Evolutionary conservation across 2,113 vertebrate genomes (phyloP).

Genomic region (Crocuta crocuta): DNA sequence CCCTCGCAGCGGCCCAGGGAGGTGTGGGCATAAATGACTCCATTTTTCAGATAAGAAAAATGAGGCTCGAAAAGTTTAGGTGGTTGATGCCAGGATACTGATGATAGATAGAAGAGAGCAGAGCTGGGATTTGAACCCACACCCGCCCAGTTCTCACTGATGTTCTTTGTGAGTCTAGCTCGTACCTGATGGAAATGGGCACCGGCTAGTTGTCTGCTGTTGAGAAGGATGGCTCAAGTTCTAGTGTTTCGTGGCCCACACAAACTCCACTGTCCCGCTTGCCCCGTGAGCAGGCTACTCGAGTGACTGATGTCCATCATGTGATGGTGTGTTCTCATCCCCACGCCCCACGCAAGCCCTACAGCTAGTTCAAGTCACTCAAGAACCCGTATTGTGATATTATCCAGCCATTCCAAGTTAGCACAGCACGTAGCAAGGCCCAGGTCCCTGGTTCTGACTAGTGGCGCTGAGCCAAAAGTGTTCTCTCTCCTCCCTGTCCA

Average conservation of each 20-base stretch:
- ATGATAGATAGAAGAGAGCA: neutral
- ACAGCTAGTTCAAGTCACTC: neutral
- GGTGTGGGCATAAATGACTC: neutral
- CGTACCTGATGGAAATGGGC: neutral
- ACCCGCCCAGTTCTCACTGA: rapidly evolving
- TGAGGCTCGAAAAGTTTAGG: neutral
- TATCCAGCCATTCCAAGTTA: neutral
- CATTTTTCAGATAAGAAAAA: neutral
- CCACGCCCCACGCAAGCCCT: neutral
- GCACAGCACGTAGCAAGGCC: neutral
- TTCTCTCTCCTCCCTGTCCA: too few relatives aligned
- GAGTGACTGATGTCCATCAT: neutral
- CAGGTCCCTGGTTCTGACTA: neutral
- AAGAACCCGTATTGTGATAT: neutral
- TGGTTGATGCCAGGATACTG: neutral
- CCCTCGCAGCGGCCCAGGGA: neutral
- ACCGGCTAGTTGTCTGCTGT: neutral
- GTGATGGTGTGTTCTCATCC: neutral
- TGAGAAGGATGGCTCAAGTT: neutral
- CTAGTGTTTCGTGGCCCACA: neutral
- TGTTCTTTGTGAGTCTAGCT: neutral
- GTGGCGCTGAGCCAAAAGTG: neutral
- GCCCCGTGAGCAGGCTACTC: neutral
- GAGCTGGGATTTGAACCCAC: neutral
- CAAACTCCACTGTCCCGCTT: neutral